Base-by-base conservation (phyloP, 2,113 vertebrate genomes). In the Myxocyprinus asiaticus region DNA sequence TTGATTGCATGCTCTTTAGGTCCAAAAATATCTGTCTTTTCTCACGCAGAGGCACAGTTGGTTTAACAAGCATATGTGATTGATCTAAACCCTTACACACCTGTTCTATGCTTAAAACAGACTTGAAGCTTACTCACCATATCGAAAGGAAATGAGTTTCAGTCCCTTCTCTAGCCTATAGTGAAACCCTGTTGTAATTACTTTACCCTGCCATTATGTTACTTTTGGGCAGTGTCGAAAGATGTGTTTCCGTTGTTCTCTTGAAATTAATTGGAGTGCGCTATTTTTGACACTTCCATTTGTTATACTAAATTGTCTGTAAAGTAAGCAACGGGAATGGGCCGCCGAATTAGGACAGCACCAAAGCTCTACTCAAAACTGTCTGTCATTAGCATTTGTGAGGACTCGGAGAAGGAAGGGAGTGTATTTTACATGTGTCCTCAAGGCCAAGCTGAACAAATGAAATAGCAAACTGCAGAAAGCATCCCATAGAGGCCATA, bases 81-180 rank as follows among this genome's bases (percentile, higher is more conserved):
- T 78, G 22, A 78, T 81, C 68, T 66, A 33, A 33, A 33, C 22
- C 22, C 9, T 7, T 9, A 47, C 33, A 62, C 67, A 77, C 72
- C 73, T 77, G 78, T 59, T 56, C 15, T 42, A 14, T 67, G 71
- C 72, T 61, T 67, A 33, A 33, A 44, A 58, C 48, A 42, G 67
- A 63, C 59, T 33, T 3, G 22, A 56, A 56, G 17, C 15, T n/a
- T 70, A 50, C 17, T 51, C 5, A 73, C 67, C 51, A 71, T 47
- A 71, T 77, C 74, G 48, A 68, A 33, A 77, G 67, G 62, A 68
- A 77, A 58, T 77, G 64, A 74, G 43, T 48, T 45, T 77, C n/a
- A 47, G 58, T 7, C 44, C 71, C 6, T 45, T 12, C 22, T 33
- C 45, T 9, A 67, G 17, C 50, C 63, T 61, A 33, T 33, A 15